Base-by-base conservation (phyloP, 37 sponge, comb jelly and placozoan genomes). In the Mnemiopsis leidyi region DNA sequence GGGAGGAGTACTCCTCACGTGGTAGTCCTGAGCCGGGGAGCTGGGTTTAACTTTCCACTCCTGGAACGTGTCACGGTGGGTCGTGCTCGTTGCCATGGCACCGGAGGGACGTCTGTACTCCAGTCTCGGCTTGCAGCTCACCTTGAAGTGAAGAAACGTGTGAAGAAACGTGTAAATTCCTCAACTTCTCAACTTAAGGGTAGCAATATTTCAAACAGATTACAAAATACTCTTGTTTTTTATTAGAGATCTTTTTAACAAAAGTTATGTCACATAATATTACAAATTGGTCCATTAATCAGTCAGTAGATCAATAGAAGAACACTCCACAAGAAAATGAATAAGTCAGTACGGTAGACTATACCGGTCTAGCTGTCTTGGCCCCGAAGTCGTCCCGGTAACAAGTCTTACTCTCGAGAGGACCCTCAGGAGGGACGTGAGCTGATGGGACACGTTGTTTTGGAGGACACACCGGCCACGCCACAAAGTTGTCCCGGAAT, bases 61-160 rank as follows among this genome's bases (percentile, higher is more conserved):
- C 90, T 85, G 90, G 90, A 40, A 85, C 24, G 90, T 85, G 2
- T 85, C 90, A 0, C 61, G 40, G 90, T 85, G 90, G 39, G 90
- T 85, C 13, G 90, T 85, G 90, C 40, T 40, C 7, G 29, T 85
- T 29, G 90, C 61, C 90, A 85, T 85, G 23, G 61, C 61, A 21
- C 90, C 90, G 39, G 48, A 39, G 26, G 90, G 90, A 21, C 36
- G 36, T 9, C 90, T 35, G 90, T 85, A 85, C 61, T 85, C 35
- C 61, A 85, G 61, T 40, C 90, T 28, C 16, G 90, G 90, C 61
- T 85, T 85, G 61, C 79, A 77, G 0, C 73, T 69, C 29, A 69
- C 73, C 73, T 21, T 69, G n/a, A n/a, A n/a, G n/a, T n/a, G n/a
- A n/a, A n/a, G n/a, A n/a, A n/a, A n/a, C n/a, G n/a, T n/a, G n/a